A percentile compares a stretch with the other conserved stretches of the same genome.
phyloP scores from a whole-genome alignment of 1,140 invertebrate species.

The Tetramorium simillimum region DNA sequence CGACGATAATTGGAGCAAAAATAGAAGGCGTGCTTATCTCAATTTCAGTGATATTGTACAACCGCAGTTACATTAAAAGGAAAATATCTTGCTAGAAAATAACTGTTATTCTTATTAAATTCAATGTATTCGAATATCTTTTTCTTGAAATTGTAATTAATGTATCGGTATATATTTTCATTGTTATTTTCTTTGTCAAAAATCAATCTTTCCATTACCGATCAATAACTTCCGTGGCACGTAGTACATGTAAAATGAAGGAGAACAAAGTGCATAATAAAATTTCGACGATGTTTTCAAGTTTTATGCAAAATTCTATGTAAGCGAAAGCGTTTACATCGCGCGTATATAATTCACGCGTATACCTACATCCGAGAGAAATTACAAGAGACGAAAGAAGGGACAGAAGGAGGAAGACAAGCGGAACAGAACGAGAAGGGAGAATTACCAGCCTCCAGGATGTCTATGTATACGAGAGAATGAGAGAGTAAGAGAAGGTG shows the following conservation, averaged over 20 bases:
- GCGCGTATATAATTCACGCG: not conserved
- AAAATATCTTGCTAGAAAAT: not conserved
- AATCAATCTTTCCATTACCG: not conserved
- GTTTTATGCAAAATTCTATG: constrained; percentile 56
- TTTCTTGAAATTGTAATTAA: constrained; percentile 1
- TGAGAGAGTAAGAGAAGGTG: constrained; percentile 4
- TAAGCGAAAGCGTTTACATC: constrained; percentile 43
- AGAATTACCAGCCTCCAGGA: not conserved
- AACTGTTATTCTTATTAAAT: constrained; percentile 1
- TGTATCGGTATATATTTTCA: not conserved
- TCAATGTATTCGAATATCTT: not conserved
- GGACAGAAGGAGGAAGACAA: constrained; percentile 29
- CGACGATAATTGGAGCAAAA: constrained; percentile 51
- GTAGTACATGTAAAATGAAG: not conserved
- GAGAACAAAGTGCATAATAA: constrained; percentile 7
- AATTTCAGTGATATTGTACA: constrained; percentile 21
- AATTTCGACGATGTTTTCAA: constrained; percentile 48
- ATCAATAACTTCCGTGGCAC: not conserved
- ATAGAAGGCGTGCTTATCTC: constrained; percentile 12
- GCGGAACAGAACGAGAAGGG: not conserved
- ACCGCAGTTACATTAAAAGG: not conserved
- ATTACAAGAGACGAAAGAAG: constrained; percentile 29
- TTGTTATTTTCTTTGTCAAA: not conserved
- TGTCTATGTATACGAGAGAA: not conserved
- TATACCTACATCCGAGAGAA: constrained; percentile 34